A percentile compares a stretch with the other conserved stretches of the same genome.
Conservation (phyloP, 2,888 invertebrate genomes). For the Volucella inflata region DNA sequence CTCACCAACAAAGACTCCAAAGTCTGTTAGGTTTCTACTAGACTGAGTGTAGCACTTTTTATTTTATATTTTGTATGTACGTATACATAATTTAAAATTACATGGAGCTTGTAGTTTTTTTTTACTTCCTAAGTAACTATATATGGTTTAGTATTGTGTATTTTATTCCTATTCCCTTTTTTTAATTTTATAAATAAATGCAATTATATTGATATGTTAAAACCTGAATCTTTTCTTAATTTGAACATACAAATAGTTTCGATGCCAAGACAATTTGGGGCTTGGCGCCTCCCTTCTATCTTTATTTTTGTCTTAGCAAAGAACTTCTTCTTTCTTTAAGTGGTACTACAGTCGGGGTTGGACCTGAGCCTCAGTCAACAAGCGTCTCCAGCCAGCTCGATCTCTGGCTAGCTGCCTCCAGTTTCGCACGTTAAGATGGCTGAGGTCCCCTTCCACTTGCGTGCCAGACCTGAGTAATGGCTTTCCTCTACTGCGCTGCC, state of each 20-base stretch:
- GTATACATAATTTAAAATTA: slow-evolving; percentile 29
- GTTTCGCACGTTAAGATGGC: too few species aligned
- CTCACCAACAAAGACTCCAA: slow-evolving; percentile 80
- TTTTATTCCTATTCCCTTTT: slow-evolving; percentile 37
- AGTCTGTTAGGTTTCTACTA: slow-evolving; percentile 82
- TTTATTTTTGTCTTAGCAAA: too few species aligned
- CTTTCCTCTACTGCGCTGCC: too few species aligned
- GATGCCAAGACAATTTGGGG: too few species aligned
- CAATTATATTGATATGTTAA: slow-evolving; percentile 52
- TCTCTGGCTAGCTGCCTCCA: too few species aligned
- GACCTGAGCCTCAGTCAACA: too few species aligned
- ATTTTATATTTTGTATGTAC: slow-evolving; percentile 44
- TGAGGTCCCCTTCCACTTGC: too few species aligned
- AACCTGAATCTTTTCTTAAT: neutral
- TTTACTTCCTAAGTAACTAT: slow-evolving; percentile 42
- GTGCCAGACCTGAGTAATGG: too few species aligned
- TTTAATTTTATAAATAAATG: slow-evolving; percentile 50
- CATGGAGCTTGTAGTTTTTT: slow-evolving; percentile 38
- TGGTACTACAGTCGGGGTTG: too few species aligned
- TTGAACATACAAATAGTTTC: neutral
- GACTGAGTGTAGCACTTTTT: slow-evolving; percentile 77
- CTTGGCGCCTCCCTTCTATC: too few species aligned
- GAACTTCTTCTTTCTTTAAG: too few species aligned
- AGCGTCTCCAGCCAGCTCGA: too few species aligned
- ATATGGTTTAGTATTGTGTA: slow-evolving; percentile 39